Evolutionary conservation across 2,888 invertebrate genomes (phyloP), one percentile per base, ranked within the genome.

Genomic region (Mesopsocus fuscifrons): DNA sequence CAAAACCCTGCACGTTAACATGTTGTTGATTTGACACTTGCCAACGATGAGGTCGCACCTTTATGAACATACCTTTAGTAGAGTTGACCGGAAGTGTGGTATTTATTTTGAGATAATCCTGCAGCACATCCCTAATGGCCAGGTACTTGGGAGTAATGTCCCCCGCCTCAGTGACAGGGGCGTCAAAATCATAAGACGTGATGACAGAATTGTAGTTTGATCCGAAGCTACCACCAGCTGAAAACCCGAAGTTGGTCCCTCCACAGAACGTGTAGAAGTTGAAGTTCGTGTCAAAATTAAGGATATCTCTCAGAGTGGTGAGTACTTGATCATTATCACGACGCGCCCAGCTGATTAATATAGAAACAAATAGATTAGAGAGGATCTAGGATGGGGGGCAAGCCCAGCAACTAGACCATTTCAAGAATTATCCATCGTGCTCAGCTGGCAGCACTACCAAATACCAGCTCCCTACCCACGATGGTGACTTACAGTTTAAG

Each of bases 221-320:
- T 1, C 59, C 61, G 30, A 33, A 42, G 26, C 43, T 43, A 18
- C 43, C 47, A 47, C 60, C 60, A 48, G 55, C 53, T 47, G 55
- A 74, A 52, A 77, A 87, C 43, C 74, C 84, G 55, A 78, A 84
- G 55, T 84, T 89, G 1, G 83, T 82, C 41, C 92, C 91, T 11
- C 92, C 92, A 53, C 76, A 78, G 61, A 88, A 89, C 81, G 92
- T 85, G 57, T 91, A 94, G 52, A 91, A 73, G 54, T 87, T 92
- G 30, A 91, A 74, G 41, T 77, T 73, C 6, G 71, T 70, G 43
- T 62, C 61, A 5, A 42, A 17, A 1, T 64, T 59, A 2, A 80
- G 54, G 66, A 79, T 72, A 2, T 66, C 56, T 2, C 67, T 66
- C 20, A 67, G 61, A 0, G 72, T 68, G 2, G 55, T 52, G 0